Conservation (phyloP, 2,797 vertebrate species). For the Psittacula derbiana region DNA sequence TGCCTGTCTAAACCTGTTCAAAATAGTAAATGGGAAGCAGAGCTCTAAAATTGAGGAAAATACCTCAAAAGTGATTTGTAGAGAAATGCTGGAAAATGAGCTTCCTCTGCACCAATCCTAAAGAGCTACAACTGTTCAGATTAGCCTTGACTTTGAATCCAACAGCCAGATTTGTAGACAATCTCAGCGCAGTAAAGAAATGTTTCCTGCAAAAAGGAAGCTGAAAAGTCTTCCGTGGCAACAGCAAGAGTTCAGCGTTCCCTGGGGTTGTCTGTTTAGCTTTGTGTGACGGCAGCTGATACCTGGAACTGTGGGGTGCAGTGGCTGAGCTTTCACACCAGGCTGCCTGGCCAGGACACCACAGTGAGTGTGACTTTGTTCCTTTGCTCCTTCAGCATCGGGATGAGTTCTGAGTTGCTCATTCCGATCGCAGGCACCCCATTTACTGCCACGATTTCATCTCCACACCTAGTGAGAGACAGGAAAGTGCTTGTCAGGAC, state of each 20-base stretch:
- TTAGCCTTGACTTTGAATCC: neutral
- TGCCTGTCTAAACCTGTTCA: neutral
- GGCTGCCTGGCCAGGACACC: constrained; percentile 91
- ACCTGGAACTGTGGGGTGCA: neutral
- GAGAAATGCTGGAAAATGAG: neutral
- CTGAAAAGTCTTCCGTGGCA: neutral
- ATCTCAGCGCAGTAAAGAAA: neutral
- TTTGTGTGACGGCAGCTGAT: neutral
- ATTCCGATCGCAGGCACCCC: constrained; percentile 88
- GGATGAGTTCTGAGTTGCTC: constrained; percentile 92
- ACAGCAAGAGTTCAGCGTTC: neutral
- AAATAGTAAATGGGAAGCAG: neutral
- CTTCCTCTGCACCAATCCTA: neutral
- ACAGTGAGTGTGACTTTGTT: constrained; percentile 90
- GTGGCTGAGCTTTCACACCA: constrained; percentile 75
- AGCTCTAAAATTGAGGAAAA: neutral
- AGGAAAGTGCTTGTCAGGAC: neutral
- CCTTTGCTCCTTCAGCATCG: constrained; percentile 92
- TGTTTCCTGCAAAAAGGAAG: neutral
- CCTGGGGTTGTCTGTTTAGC: neutral
- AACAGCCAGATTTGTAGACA: neutral
- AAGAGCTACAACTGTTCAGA: neutral
- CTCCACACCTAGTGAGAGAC: constrained; percentile 82
- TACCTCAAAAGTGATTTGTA: neutral
- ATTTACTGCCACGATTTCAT: constrained; percentile 94